Base-by-base conservation (phyloP, 2,888 invertebrate genomes). In the Plebejus melissa region DNA sequence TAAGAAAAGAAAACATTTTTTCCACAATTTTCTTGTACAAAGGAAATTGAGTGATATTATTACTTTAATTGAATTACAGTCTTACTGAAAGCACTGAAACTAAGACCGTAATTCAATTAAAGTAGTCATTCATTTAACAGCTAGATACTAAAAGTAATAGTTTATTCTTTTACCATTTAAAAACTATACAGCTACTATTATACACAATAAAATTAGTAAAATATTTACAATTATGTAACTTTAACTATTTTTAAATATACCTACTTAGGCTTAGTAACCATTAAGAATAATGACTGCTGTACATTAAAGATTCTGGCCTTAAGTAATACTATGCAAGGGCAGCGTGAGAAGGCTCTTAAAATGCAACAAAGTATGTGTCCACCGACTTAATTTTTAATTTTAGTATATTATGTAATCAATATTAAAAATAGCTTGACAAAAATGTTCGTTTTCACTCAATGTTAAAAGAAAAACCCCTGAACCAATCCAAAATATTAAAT, bases 261-360 rank as follows among this genome's bases (percentile, higher is more conserved):
- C 2, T 32, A 32, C 5, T 36, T 16, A 32, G 32, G 36, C 36
- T 65, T 65, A 32, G 32, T 65, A 36, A 65, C 1, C 16, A 65
- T 65, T 65, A 71, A 71, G 22, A 71, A 22, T 71, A 46, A 71
- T 71, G 71, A 65, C 65, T 71, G 46, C 71, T 46, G 46, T 71
- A 71, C 41, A 70, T 70, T 70, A 71, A 71, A 71, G 41, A 71
- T 46, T 46, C 71, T 46, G 71, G 71, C 71, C 71, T 71, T 71
- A 71, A 71, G 71, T 71, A 71, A 22, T 71, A 71, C 22, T 41
- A 71, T 41, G 65, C 65, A 65, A 65, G 65, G 65, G 65, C 32
- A 36, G 65, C 65, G 65, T 65, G 65, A 65, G 28, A 65, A 65
- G 65, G 32, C 65, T 65, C 5, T 36, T 32, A 65, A 32, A 65